Evolutionary conservation across 2,113 vertebrate species (phyloP).

Genomic region (Rhinopomastus cyanomelas): DNA sequence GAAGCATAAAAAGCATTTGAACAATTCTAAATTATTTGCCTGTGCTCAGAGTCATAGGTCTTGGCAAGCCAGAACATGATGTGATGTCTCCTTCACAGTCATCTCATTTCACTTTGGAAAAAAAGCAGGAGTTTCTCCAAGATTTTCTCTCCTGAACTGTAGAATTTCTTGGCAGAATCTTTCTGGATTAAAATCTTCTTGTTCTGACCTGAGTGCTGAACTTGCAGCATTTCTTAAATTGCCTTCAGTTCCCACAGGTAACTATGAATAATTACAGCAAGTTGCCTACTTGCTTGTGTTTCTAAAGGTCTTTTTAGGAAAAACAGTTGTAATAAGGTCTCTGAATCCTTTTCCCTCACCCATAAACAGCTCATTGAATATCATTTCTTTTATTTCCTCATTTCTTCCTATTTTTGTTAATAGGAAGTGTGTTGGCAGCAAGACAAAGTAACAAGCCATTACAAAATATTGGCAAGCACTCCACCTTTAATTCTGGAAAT

Average conservation of each 20-base stretch:
- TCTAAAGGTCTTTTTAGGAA: neutral
- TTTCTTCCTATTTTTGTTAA: neutral
- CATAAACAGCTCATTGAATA: neutral
- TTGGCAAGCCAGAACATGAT: slow-evolving; percentile 49
- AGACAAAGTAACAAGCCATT: neutral
- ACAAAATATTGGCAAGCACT: neutral
- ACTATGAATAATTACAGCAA: neutral
- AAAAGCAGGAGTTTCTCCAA: neutral
- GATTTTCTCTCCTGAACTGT: neutral
- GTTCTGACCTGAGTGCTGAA: neutral
- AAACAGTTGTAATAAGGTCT: neutral
- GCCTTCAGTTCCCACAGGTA: neutral
- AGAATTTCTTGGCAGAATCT: neutral
- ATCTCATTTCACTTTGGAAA: slow-evolving; percentile 9
- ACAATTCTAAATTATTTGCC: slow-evolving; percentile 18
- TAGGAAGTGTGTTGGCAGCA: neutral
- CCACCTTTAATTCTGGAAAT: neutral
- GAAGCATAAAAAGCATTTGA: slow-evolving; percentile 15
- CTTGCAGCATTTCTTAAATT: neutral
- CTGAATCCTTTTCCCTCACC: neutral
- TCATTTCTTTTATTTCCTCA: neutral
- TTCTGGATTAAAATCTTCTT: neutral
- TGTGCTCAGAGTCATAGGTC: slow-evolving; percentile 27
- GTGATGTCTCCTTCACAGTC: slow-evolving; percentile 47
- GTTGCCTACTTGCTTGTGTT: neutral